A percentile compares a stretch with the other conserved stretches of the same genome.
Evolutionary conservation across 1,140 invertebrate species (phyloP).

Genomic region (Dendroctonus valens): DNA sequence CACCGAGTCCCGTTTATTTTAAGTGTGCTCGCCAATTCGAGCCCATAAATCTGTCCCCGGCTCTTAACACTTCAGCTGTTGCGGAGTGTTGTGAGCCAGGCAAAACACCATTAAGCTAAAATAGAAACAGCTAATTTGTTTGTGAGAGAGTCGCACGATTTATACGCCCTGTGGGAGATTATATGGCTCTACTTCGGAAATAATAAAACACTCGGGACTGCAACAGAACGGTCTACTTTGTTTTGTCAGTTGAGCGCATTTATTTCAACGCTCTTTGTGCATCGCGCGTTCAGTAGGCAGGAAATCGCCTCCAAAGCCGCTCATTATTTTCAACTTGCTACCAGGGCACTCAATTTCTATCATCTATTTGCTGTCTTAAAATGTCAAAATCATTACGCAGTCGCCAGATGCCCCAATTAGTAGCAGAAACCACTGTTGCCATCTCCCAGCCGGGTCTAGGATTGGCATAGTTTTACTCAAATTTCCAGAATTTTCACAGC

Average conservation of each 20-base stretch:
- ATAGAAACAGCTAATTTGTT: conserved; percentile 32
- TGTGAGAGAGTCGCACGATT: conserved; percentile 27
- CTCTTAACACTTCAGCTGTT: conserved; percentile 32
- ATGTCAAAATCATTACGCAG: too few relatives aligned
- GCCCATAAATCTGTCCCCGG: conserved; percentile 25
- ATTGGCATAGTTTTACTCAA: too few relatives aligned
- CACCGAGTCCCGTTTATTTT: conserved; percentile 20
- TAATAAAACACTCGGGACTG: conserved; percentile 23
- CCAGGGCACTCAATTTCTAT: too few relatives aligned
- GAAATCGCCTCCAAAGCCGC: too few relatives aligned
- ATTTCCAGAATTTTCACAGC: not conserved
- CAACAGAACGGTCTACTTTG: conserved; percentile 15
- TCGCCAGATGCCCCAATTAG: too few relatives aligned
- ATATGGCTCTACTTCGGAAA: conserved; percentile 23
- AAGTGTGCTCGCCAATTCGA: conserved; percentile 23
- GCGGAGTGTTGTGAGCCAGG: conserved; percentile 21
- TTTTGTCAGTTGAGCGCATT: conserved; percentile 15
- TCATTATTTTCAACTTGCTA: too few relatives aligned
- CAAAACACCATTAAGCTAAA: conserved; percentile 30
- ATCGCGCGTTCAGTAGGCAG: not conserved
- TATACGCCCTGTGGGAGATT: conserved; percentile 17
- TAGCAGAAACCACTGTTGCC: too few relatives aligned
- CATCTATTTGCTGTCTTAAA: too few relatives aligned
- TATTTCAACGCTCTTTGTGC: too few relatives aligned
- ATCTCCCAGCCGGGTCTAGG: too few relatives aligned